Base-by-base conservation (phyloP, 2,888 invertebrate genomes). In the Rhabditophanes sp. region DNA sequence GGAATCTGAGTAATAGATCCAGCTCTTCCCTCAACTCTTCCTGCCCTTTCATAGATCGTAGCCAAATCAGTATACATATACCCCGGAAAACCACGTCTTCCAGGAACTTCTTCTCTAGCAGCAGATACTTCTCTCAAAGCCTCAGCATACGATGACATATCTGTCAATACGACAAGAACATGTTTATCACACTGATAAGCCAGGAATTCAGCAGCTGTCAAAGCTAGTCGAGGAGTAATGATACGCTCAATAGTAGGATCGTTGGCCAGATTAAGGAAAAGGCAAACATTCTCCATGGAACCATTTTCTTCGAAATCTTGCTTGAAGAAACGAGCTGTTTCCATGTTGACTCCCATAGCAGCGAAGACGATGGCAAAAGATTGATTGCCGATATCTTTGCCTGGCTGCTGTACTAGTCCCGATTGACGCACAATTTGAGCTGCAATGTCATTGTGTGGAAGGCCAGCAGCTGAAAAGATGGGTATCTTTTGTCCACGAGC, bases 61-160 rank as follows among this genome's bases (percentile, higher is more conserved):
- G 93, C 93, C 75, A 96, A 78, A 79, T 96, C 90, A 34, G 93
- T 96, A 85, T 96, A 96, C 51, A 51, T 96, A 78, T 96, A 93
- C 77, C 93, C 78, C 11, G 81, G 81, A 74, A 93, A 96, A 78
- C 93, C 93, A 75, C 93, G 80, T 70, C 93, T 81, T 63, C 93
- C 93, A 67, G 93, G 93, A 53, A 93, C 84, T 71, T 96, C 93
- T 72, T 96, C 93, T 66, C 93, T 78, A 58, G 93, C 93, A 53
- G 93, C 93, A 1, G 93, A 93, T 55, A 76, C 74, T 74, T 96
- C 93, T 74, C 93, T 80, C 73, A 96, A 75, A 56, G 93, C 93
- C 70, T 96, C 93, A 39, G 93, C 93, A 67, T 96, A 93, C 1
- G 93, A 93, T 22, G 88, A 88, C 93, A 96, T 96, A 70, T 96